phyloP scores from a whole-genome alignment of 1,140 invertebrate genomes.

The Eriosoma lanigerum region DNA sequence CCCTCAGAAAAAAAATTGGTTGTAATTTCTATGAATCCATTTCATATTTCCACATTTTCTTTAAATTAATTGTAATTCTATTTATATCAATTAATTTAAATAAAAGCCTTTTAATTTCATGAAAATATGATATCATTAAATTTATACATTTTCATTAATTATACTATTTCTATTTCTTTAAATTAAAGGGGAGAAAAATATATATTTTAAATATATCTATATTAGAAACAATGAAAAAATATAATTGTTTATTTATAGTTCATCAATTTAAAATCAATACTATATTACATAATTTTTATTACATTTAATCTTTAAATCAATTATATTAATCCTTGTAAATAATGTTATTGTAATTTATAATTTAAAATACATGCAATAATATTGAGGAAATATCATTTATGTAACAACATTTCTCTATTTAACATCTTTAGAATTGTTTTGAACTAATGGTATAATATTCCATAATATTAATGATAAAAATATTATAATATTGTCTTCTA shows the following conservation, averaged over 20 bases:
- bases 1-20: too few relatives aligned
- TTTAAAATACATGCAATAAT: background rate
- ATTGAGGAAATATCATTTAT: background rate
- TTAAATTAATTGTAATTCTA: too few relatives aligned
- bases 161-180: too few relatives aligned
- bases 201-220: background rate
- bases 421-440: too few relatives aligned
- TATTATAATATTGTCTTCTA: background rate
- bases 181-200: background rate
- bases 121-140: too few relatives aligned
- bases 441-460: too few relatives aligned
- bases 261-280: background rate
- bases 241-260: background rate
- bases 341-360: background rate
- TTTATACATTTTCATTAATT: too few relatives aligned
- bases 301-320: background rate
- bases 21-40: slow-evolving; percentile 4
- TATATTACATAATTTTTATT: background rate
- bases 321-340: background rate
- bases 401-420: too few relatives aligned
- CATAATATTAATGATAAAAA: background rate
- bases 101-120: too few relatives aligned
- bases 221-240: background rate
- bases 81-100: too few relatives aligned
- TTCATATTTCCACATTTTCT: background rate